phyloP scores from a whole-genome alignment of 2,113 vertebrate species.

The Melanotaenia duboulayi region DNA sequence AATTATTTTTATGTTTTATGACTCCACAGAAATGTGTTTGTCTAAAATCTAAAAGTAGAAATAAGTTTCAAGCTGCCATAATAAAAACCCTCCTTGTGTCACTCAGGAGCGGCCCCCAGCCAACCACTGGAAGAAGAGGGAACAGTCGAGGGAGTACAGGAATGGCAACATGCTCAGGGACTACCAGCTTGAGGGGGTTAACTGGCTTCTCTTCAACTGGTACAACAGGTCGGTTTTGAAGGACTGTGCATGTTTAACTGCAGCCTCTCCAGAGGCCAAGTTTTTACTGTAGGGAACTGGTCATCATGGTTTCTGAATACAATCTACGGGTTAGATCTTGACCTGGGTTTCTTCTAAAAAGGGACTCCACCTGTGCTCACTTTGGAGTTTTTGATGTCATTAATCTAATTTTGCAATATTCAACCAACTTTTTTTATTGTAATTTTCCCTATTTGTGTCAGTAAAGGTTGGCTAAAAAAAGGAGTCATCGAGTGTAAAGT shows the following conservation, averaged over 20 bases:
- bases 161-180: constrained; percentile 98
- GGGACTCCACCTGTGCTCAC: no score
- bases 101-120: constrained; percentile 93
- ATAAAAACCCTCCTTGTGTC: not conserved
- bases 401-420: not conserved
- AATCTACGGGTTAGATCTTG: no score
- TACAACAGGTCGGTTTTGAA: constrained; percentile 92
- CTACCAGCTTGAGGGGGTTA: constrained; percentile 98
- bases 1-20: not conserved
- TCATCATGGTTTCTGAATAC: no score
- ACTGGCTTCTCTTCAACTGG: constrained; percentile 99
- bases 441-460: not conserved
- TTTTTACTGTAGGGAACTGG: no score
- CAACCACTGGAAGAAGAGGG: constrained; percentile 96
- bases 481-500: not conserved
- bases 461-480: not conserved
- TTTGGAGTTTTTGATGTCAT: not conserved
- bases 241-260: not conserved
- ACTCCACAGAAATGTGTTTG: not conserved
- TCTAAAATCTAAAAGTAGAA: not conserved
- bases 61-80: not conserved
- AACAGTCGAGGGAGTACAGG: constrained; percentile 95
- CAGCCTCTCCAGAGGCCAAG: no score
- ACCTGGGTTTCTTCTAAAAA: no score
- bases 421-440: not conserved